These are phyloP conservation scores for Sebastes matsubarae DNA, from an alignment of 2,797 vertebrate species.

Conservation along the genomic window DNA sequence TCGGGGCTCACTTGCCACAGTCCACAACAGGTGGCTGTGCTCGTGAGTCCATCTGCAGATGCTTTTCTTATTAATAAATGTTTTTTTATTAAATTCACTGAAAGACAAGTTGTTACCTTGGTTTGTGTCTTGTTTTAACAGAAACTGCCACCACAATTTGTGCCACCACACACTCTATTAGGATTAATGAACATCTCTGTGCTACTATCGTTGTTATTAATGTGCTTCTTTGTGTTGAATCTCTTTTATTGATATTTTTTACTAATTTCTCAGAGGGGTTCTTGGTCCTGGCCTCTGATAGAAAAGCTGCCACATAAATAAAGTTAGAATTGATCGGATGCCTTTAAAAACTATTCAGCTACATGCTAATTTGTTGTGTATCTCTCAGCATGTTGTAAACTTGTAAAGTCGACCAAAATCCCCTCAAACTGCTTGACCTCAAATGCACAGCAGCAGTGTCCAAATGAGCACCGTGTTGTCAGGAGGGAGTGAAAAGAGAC, in stretches of 20 bases:
- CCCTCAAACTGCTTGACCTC: slow-evolving; percentile 50
- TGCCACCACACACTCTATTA: not conserved
- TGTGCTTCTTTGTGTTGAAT: not conserved
- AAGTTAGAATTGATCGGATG: not conserved
- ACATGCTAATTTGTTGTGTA: not conserved
- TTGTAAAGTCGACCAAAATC: slow-evolving; percentile 8
- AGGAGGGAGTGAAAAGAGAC: slow-evolving; percentile 33
- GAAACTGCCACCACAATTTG: no score
- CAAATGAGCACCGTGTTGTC: slow-evolving; percentile 82
- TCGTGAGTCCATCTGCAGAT: no score
- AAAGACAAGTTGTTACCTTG: no score
- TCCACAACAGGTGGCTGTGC: no score
- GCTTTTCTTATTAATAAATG: no score
- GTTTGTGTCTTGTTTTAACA: no score
- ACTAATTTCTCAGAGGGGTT: not conserved
- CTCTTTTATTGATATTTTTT: not conserved
- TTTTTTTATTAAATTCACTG: no score
- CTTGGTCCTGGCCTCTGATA: not conserved
- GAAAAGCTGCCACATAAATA: not conserved
- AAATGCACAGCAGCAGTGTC: slow-evolving; percentile 77
- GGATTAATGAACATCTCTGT: not conserved
- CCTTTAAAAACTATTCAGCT: not conserved
- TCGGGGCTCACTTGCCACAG: no score
- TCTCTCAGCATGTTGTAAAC: slow-evolving; percentile 10
- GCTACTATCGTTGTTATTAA: not conserved